Base-by-base conservation (phyloP, 1,140 invertebrate species). In the Trichonephila clavata region DNA sequence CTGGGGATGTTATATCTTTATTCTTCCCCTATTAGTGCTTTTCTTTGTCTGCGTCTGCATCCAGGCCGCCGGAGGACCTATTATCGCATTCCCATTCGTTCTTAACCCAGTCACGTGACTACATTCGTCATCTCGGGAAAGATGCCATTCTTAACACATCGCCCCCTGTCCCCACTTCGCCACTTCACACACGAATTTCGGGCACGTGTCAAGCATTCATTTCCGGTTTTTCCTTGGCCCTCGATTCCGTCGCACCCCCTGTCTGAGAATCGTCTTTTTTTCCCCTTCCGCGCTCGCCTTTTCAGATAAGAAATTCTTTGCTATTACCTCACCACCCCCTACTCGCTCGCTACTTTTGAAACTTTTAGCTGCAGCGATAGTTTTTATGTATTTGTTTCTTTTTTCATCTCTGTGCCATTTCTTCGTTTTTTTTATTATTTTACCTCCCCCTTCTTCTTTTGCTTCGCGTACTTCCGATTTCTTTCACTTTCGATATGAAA, bases 151-250 rank as follows among this genome's bases (percentile, higher is more conserved):
- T 83, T 83, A 83, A 83, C 81, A 27, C 84, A 63, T 86, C 63
- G 39, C 63, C 86, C 24, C 63, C 32, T 8, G 6, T 24, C 20
- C 61, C 63, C 18, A n/a, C 57, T 65, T 16, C 32, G 3, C 39
- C 20, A 8, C 27, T 8, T 80, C 27, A 83, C 80, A 65, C 90
- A 68, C 59, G 80, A 61, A 91, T 91, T 91, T 92, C 63, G 63
- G 91, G 91, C 91, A 92, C 91, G 81, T 92, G 91, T 92, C 91
- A 92, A 92, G 91, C 91, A 92, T 92, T 92, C 91, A 92, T 92
- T 92, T 92, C 91, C 91, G 91, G 91, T 92, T 92, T 89, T 86
- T 80, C 32, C 39, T 80, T 50, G n/a, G 16, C 80, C 77, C 71
- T 16, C 65, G 32, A 88, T 88, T 88, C 63, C 63, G 86, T 39